Evolutionary conservation across 2,797 vertebrate genomes (phyloP).

Genomic region (Mus spretus): DNA sequence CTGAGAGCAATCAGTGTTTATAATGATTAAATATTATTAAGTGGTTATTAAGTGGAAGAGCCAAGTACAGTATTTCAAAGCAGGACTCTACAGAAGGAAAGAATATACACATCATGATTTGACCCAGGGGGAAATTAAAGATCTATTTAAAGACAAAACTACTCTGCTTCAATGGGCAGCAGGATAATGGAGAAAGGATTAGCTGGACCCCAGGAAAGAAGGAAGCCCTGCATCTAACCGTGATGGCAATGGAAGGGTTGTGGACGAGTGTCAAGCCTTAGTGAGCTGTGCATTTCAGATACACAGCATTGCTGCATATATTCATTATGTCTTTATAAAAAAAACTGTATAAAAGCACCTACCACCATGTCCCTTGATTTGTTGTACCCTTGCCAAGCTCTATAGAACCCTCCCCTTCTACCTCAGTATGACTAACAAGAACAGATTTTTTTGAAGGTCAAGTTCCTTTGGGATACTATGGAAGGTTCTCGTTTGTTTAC

Average conservation of each 20-base stretch:
- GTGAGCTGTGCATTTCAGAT: not conserved
- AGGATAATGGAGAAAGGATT: not conserved
- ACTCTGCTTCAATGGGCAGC: not conserved
- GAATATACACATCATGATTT: not conserved
- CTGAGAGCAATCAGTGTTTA: slow-evolving; percentile 10
- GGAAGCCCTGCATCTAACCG: not conserved
- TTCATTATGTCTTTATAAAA: not conserved
- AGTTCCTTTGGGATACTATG: not conserved
- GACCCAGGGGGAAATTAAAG: not conserved
- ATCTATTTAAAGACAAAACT: slow-evolving; percentile 2
- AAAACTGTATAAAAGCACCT: not conserved
- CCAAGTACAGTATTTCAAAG: slow-evolving; percentile 45
- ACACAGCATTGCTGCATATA: not conserved
- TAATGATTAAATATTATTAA: not conserved
- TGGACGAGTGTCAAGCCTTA: not conserved
- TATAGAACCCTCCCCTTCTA: not conserved
- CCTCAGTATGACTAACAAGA: not conserved
- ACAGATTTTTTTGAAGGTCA: not conserved
- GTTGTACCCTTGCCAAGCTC: not conserved
- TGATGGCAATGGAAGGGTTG: not conserved
- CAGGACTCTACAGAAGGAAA: not conserved
- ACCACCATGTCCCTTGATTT: not conserved
- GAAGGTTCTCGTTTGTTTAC: not conserved
- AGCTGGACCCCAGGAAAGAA: not conserved
- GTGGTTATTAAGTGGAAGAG: not conserved